phyloP scores from a whole-genome alignment of 1,140 invertebrate genomes.

The Meteorus sp. region DNA sequence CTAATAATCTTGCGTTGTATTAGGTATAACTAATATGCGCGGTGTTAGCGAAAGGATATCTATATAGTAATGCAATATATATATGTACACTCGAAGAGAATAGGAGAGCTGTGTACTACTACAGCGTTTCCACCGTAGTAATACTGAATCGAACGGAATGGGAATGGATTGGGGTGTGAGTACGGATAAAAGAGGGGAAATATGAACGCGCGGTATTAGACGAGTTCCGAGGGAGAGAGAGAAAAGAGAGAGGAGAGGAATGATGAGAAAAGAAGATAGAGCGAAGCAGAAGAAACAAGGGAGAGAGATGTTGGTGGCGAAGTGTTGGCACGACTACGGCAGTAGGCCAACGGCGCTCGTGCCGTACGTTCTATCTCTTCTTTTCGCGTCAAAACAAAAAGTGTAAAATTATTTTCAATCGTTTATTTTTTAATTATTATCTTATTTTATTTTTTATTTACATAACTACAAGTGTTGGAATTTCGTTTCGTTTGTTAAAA shows the following conservation, averaged over 20 bases:
- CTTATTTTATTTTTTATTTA: not conserved
- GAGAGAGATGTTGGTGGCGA: too few relatives aligned
- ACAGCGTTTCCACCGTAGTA: too few relatives aligned
- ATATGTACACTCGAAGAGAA: not conserved
- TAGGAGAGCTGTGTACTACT: constrained; percentile 1
- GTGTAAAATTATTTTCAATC: not conserved
- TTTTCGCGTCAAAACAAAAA: not conserved
- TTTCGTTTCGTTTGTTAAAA: too few relatives aligned
- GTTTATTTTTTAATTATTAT: not conserved
- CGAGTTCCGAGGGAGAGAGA: too few relatives aligned
- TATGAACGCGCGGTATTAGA: constrained; percentile 23
- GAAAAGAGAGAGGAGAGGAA: constrained; percentile 1
- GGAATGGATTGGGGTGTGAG: constrained; percentile 34
- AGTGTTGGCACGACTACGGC: constrained; percentile 34
- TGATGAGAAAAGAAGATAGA: too few relatives aligned
- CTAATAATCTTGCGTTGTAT: not conserved
- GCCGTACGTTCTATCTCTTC: constrained; percentile 39
- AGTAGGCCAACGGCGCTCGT: constrained; percentile 57
- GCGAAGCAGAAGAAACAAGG: too few relatives aligned
- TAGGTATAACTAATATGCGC: too few relatives aligned
- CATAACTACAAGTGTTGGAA: too few relatives aligned
- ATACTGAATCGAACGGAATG: constrained; percentile 34
- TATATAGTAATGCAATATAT: not conserved
- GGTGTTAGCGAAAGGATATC: constrained; percentile 11
- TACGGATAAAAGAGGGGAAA: too few relatives aligned